Evolutionary conservation across 2,113 vertebrate species (phyloP), one percentile per base, ranked within the genome.

Genomic region (Sturnus vulgaris): DNA sequence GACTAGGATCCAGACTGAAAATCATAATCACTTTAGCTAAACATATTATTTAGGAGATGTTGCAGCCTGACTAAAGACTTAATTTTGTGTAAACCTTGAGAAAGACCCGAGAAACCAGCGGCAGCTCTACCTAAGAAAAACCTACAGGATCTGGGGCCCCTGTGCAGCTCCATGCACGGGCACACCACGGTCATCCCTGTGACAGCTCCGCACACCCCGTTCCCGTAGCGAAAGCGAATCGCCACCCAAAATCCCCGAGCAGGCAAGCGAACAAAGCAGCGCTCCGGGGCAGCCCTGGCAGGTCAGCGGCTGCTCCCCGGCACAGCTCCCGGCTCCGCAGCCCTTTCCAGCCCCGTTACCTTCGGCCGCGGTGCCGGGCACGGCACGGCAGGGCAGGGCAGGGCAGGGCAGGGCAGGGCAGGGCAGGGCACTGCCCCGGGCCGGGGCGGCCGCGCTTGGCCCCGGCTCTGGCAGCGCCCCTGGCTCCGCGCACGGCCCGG

Each of bases 281-380:
- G 1, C 8, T 11, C 25, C 24, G 33, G 6, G 50, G 15, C 80
- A 10, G 22, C 1, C 7, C 15, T 14, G 65, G 27, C 64, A 31
- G 10, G 15, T 19, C 61, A 21, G 77, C 5, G 24, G 52, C 61
- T 8, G 52, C 20, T 3, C 24, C 24, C 55, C 39, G 6, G 42
- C 4, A 0, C 25, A 20, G 28, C 60, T 18, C 10, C 61, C 15
- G 9, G 15, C 7, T 9, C n/a, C 53, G 10, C n/a, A 1, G 12
- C 33, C 4, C 0, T 50, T 1, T 17, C 66, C 68, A 3, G 52
- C 10, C 55, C 75, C 49, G 11, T 8, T 46, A 63, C 82, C 94
- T 92, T 15, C 63, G 37, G 37, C 14, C 5, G 9, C 23, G 15
- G 24, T 3, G 49, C 28, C 23, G 33, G 20, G 37, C 18, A 35